Evolutionary conservation across 2,113 vertebrate species (phyloP), one percentile per base, ranked within the genome.

Genomic region (Amblyornis subalaris): DNA sequence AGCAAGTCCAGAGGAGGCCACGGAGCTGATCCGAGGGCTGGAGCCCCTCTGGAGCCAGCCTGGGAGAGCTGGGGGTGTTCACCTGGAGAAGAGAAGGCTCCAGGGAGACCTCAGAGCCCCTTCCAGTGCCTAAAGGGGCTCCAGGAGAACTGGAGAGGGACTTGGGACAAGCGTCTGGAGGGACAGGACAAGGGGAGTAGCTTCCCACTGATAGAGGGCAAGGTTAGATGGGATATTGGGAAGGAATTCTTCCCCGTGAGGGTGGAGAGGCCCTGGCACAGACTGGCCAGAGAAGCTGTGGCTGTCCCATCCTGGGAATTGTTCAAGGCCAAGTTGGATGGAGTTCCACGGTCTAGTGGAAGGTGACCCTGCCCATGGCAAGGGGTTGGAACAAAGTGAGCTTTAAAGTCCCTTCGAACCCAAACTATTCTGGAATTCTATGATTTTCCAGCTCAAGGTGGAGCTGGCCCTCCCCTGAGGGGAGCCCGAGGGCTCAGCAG

Each of bases 21-120:
- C 11, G 7, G 53, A n/a, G 23, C 13, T 28, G 60, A 2, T 45
- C 16, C 1, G 0, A 33, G 60, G 19, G 1, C 33, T 38, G 2
- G 18, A 79, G 25, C 29, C 11, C 35, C 65, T 62, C n/a, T 36
- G 26, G 7, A 74, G 19, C 7, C 33, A 40, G 45, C 6, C 61
- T 81, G 60, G 51, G 51, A 66, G 23, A 38, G 69, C 33, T 66
- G 44, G 12, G 66, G 29, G 3, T 3, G 10, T 0, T 58, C 44
- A 24, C 8, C 33, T 45, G 53, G 36, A 38, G 36, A 38, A 38
- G 36, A 45, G 45, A 45, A 38, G 45, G n/a, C 2, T 74, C 18
- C 12, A 36, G 33, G 10, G 33, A 51, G 19, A 81, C 0, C 42
- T 64, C 8, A 26, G 3, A 79, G 31, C 50, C 6, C n/a, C 35